Base-by-base conservation (phyloP, 2,113 vertebrate species). In the Oceanodroma tethys region DNA sequence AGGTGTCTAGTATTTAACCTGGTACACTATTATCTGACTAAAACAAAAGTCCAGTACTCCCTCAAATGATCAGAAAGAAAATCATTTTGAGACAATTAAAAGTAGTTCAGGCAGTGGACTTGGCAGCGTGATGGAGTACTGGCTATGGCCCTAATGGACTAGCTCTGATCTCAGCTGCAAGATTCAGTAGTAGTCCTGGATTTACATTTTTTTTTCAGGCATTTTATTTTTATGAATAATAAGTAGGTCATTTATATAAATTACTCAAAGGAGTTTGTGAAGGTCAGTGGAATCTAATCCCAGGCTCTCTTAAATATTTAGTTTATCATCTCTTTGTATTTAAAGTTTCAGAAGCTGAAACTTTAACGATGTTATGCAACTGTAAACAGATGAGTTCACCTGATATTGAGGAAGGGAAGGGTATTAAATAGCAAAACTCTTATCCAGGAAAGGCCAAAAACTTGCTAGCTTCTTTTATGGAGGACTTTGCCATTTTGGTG, bases 331-430 rank as follows among this genome's bases (percentile, higher is more conserved):
- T 91, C 92, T 96, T 95, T 93, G 91, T 96, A 97, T 97, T 97
- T 89, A 88, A 97, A 96, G 86, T 93, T 96, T 97, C 90, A 90
- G 72, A 87, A 73, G 83, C 62, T 97, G 84, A 98, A 98, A 97
- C 36, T 94, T 95, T 97, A 97, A 97, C 89, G 92, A 84, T 80
- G 65, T 95, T 84, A 87, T 83, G 91, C 92, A 96, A 94, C 67
- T 47, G 30, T 36, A 85, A 95, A 74, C 53, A 68, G 52, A 88
- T 75, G 90, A 80, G 53, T 66, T 91, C 70, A 73, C 89, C 72
- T 90, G 88, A 95, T 96, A 95, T 3, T 43, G 70, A 81, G 20
- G 62, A 53, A 48, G 34, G 32, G 15, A 40, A 30, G 11, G 43
- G 16, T 92, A 81, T 94, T 94, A 88, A 96, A 81, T 95, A 87